These are phyloP conservation scores for Saturnia pavonia DNA, from an alignment of 2,888 invertebrate genomes.

Conservation along the genomic window DNA sequence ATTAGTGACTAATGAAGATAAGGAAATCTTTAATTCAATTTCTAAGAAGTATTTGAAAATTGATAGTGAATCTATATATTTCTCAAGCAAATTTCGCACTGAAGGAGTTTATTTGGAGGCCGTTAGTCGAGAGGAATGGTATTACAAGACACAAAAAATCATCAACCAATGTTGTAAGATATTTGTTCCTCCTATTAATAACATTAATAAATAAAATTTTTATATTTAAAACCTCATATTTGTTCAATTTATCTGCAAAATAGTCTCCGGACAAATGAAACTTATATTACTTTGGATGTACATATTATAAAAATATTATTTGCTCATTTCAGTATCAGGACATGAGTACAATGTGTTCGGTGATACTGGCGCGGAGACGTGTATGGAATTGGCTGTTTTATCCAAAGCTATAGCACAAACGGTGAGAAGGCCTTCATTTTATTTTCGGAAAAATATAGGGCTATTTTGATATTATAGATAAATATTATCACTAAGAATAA, in stretches of 20 bases:
- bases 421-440: slow-evolving; percentile 43
- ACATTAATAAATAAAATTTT: too few relatives aligned
- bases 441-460: not conserved
- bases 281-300: not conserved
- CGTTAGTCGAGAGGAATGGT: slow-evolving; percentile 83
- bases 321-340: slow-evolving; percentile 57
- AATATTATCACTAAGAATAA: too few relatives aligned
- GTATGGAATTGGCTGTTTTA: slow-evolving; percentile 57
- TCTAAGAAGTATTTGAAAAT: slow-evolving; percentile 72
- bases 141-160: slow-evolving; percentile 81
- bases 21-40: slow-evolving; percentile 84
- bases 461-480: too few relatives aligned
- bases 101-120: slow-evolving; percentile 69
- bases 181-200: not conserved
- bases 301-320: not conserved
- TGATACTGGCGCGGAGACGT: slow-evolving; percentile 63
- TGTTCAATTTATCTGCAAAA: not conserved
- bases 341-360: slow-evolving; percentile 64
- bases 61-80: slow-evolving; percentile 50
- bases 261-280: not conserved
- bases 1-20: slow-evolving; percentile 85
- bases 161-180: slow-evolving; percentile 84
- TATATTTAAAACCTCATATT: too few relatives aligned
- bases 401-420: slow-evolving; percentile 60
- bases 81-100: slow-evolving; percentile 51